A percentile compares a stretch with the other conserved stretches of the same genome.
Conservation (phyloP, 2,888 invertebrate genomes). For the Conops quadrifasciatus region DNA sequence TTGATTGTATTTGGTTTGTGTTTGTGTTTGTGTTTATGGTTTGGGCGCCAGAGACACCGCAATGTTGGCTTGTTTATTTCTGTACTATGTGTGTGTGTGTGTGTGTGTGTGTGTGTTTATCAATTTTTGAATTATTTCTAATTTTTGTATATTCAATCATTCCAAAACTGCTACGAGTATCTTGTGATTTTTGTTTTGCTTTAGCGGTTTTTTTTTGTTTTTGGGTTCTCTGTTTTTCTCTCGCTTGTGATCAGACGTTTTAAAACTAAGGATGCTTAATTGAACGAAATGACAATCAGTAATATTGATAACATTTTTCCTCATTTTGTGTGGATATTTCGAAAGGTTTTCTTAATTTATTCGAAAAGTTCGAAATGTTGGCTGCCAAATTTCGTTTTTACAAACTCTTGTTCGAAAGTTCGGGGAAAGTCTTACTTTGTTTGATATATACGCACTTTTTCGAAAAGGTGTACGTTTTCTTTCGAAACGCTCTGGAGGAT, state of each 20-base stretch:
- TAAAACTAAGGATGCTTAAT: slow-evolving; percentile 62
- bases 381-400: slow-evolving; percentile 30
- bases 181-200: background rate
- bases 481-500: slow-evolving; percentile 17
- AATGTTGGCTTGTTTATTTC: too few relatives aligned
- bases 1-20: slow-evolving; percentile 42
- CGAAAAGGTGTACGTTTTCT: background rate
- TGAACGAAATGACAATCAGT: slow-evolving; percentile 31
- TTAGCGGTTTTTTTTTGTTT: slow-evolving; percentile 22
- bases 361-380: slow-evolving; percentile 32
- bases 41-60: slow-evolving; percentile 44
- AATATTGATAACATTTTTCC: slow-evolving; percentile 34
- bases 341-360: slow-evolving; percentile 1
- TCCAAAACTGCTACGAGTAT: slow-evolving; percentile 43
- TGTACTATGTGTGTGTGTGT: too few relatives aligned
- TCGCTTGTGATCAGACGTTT: slow-evolving; percentile 64
- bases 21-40: slow-evolving; percentile 41
- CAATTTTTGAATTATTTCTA: too few relatives aligned
- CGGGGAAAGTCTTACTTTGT: slow-evolving; percentile 49
- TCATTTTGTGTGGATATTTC: slow-evolving; percentile 9
- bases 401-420: slow-evolving; percentile 14
- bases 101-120: too few relatives aligned
- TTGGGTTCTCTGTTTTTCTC: slow-evolving; percentile 31
- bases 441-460: slow-evolving; percentile 55
- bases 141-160: slow-evolving; percentile 22